phyloP scores from a whole-genome alignment of 2,113 vertebrate genomes.

The Tachycineta bicolor region DNA sequence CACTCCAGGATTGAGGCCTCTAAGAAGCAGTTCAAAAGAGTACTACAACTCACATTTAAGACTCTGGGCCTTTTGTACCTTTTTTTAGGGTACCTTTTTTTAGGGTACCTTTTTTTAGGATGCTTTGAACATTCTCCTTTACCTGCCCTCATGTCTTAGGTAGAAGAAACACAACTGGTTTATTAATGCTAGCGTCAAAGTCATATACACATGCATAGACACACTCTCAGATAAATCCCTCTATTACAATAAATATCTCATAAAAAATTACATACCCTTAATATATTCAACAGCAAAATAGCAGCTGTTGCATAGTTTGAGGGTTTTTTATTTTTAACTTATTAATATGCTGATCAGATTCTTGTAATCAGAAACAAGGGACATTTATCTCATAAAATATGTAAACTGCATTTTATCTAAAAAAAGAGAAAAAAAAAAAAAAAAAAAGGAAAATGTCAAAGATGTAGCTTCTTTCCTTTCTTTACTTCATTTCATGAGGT shows the following conservation, averaged over 20 bases:
- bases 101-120: not conserved
- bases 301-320: slow-evolving; percentile 70
- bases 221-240: slow-evolving; percentile 33
- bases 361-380: slow-evolving; percentile 70
- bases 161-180: slow-evolving; percentile 50
- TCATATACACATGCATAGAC: not conserved
- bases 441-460: not conserved
- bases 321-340: slow-evolving; percentile 50
- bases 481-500: not conserved
- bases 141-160: slow-evolving; percentile 26
- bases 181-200: slow-evolving; percentile 55
- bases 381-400: slow-evolving; percentile 67
- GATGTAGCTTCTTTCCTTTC: not conserved
- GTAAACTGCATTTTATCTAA: slow-evolving; percentile 54
- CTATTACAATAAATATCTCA: slow-evolving; percentile 73
- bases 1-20: not conserved
- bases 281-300: slow-evolving; percentile 71
- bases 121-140: slow-evolving; percentile 5
- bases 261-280: slow-evolving; percentile 69
- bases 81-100: too few species aligned
- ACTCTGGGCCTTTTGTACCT: not conserved
- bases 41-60: not conserved
- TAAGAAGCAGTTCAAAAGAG: not conserved
- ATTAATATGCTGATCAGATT: slow-evolving; percentile 77
- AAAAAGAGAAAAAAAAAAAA: not conserved